Percentiles rank a stretch among this genome's conserved stretches.
Evolutionary conservation across 2,888 invertebrate species (phyloP).

Genomic region (Eristalis pertinax): DNA sequence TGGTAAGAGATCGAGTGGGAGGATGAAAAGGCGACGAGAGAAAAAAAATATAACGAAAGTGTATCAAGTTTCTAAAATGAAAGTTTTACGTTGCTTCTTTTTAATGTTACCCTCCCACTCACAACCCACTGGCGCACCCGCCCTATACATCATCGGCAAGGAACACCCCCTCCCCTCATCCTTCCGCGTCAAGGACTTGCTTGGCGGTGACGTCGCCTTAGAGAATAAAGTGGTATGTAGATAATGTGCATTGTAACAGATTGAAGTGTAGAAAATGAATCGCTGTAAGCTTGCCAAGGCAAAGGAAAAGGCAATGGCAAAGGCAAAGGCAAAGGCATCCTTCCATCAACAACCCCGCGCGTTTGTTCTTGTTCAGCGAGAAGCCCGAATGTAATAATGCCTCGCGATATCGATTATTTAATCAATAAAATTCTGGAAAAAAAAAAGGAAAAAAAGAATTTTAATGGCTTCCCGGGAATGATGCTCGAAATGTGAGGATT

Average conservation of each 20-base stretch:
- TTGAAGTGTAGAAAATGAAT: slow-evolving; percentile 42
- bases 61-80: slow-evolving; percentile 68
- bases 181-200: background rate
- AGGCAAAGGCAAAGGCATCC: background rate
- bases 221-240: slow-evolving; percentile 56
- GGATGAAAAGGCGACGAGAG: background rate
- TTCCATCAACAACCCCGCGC: slow-evolving; percentile 5
- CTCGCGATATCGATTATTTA: slow-evolving; percentile 69
- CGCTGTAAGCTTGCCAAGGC: background rate
- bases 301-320: background rate
- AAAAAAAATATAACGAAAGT: slow-evolving; percentile 7
- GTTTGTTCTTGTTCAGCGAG: slow-evolving; percentile 48
- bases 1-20: slow-evolving; percentile 10
- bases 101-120: slow-evolving; percentile 25
- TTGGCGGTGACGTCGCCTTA: slow-evolving; percentile 30
- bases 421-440: slow-evolving; percentile 63
- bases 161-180: background rate
- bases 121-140: background rate
- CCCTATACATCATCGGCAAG: background rate
- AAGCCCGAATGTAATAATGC: slow-evolving; percentile 49
- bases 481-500: slow-evolving; percentile 52
- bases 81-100: slow-evolving; percentile 56
- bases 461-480: slow-evolving; percentile 65
- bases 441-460: slow-evolving; percentile 5
- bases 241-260: slow-evolving; percentile 71